These are phyloP conservation scores for Pseudococcus longispinus DNA, from an alignment of 2,888 invertebrate species.

Conservation along the genomic window DNA sequence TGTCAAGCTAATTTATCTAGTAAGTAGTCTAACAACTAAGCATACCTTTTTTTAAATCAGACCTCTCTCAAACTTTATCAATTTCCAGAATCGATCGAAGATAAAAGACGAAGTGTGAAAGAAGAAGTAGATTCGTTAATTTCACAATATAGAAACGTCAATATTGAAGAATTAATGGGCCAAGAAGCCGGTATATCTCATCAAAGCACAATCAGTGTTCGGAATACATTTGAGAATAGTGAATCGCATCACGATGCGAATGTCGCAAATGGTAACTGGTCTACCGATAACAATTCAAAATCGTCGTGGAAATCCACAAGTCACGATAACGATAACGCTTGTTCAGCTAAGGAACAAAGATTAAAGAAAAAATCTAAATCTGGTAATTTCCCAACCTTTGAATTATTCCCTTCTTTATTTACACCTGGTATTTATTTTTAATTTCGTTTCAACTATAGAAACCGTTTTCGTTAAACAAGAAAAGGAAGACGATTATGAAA, in stretches of 20 bases:
- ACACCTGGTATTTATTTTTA: neutral
- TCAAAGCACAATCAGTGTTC: neutral
- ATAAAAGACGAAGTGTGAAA: constrained; percentile 48
- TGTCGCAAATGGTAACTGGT: constrained; percentile 38
- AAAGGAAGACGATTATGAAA: constrained; percentile 52
- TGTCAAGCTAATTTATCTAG: constrained; percentile 8
- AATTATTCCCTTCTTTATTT: neutral
- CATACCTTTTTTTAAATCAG: neutral
- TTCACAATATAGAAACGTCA: constrained; percentile 38
- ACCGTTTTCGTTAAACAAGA: constrained; percentile 48
- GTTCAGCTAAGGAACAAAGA: constrained; percentile 49
- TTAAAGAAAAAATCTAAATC: constrained; percentile 35
- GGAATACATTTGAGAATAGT: neutral
- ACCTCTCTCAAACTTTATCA: neutral
- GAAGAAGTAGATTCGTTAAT: constrained; percentile 51
- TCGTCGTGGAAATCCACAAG: neutral
- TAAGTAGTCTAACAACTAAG: neutral
- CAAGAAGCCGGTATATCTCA: neutral
- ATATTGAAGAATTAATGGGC: constrained; percentile 42
- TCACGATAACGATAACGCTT: neutral
- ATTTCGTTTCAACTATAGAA: neutral
- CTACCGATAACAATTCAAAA: neutral
- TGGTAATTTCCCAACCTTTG: neutral
- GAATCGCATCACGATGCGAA: neutral
- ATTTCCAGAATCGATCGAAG: constrained; percentile 47